Evolutionary conservation across 2,888 invertebrate genomes (phyloP).

Genomic region (Erpobdella octoculata): DNA sequence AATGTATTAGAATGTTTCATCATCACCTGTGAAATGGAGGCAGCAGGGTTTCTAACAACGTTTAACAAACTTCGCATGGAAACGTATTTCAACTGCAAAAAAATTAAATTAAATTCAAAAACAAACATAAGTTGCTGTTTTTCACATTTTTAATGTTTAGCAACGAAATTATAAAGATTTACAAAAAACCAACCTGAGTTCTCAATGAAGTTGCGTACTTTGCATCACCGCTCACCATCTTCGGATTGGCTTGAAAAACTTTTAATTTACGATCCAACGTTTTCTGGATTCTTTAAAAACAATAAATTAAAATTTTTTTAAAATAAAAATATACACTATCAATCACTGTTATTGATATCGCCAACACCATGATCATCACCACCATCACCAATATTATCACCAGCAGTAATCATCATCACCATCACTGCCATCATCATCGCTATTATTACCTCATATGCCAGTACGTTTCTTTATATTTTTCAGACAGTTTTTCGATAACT

Average conservation of each 20-base stretch:
- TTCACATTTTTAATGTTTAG: no score
- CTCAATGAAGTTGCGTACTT: slow-evolving; percentile 16
- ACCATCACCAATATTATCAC: neutral
- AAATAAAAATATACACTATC: neutral
- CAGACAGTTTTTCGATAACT: slow-evolving; percentile 2
- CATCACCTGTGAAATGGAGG: slow-evolving; percentile 37
- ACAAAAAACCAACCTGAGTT: slow-evolving; percentile 2
- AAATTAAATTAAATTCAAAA: neutral
- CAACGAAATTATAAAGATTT: no score
- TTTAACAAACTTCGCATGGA: slow-evolving; percentile 44
- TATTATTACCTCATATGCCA: slow-evolving; percentile 26
- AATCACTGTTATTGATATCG: neutral
- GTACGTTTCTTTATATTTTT: slow-evolving; percentile 19
- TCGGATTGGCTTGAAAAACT: slow-evolving; percentile 13
- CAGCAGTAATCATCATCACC: slow-evolving; percentile 23
- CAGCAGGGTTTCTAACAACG: slow-evolving; percentile 48
- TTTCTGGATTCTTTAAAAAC: slow-evolving; percentile 17
- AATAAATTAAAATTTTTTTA: neutral
- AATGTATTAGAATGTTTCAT: no score
- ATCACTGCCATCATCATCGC: no score
- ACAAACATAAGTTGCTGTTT: no score
- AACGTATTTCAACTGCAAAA: slow-evolving; percentile 34
- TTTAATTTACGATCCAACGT: slow-evolving; percentile 22
- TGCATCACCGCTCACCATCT: slow-evolving; percentile 10
- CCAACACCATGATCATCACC: neutral